Percentiles rank a stretch among this genome's conserved stretches.
Evolutionary conservation across 1,140 invertebrate species (phyloP).

Genomic region (Wiebesia pumilae): DNA sequence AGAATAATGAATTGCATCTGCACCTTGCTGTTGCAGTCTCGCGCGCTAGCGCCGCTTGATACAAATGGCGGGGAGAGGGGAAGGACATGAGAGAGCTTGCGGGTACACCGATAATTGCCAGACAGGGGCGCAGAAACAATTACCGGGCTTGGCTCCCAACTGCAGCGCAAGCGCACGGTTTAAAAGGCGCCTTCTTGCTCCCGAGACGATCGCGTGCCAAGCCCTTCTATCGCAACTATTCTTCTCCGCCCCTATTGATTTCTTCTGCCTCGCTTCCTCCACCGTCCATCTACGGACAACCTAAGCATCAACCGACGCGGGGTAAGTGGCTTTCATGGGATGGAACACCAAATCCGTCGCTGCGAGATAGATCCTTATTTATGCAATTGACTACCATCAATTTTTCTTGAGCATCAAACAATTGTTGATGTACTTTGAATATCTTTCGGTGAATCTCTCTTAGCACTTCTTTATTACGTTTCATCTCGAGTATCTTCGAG

Average conservation of each 20-base stretch:
- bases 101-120: constrained; percentile 58
- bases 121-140: constrained; percentile 62
- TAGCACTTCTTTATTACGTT: not conserved
- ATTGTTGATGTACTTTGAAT: too few species aligned
- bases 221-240: not conserved
- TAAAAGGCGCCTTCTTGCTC: not conserved
- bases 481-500: not conserved
- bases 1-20: constrained; percentile 38
- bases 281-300: too few species aligned
- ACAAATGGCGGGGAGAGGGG: not conserved
- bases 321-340: not conserved
- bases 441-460: not conserved
- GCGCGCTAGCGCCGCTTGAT: too few species aligned
- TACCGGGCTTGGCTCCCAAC: constrained; percentile 43
- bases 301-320: too few species aligned
- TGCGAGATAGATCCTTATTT: not conserved
- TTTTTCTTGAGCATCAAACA: not conserved
- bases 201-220: constrained; percentile 32
- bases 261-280: not conserved
- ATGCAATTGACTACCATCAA: not conserved
- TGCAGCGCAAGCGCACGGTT: not conserved
- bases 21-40: not conserved
- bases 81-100: not conserved
- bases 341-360: not conserved
- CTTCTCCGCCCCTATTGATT: constrained; percentile 5